phyloP scores from a whole-genome alignment of 2,113 vertebrate genomes.

The Nothoprocta pentlandii region DNA sequence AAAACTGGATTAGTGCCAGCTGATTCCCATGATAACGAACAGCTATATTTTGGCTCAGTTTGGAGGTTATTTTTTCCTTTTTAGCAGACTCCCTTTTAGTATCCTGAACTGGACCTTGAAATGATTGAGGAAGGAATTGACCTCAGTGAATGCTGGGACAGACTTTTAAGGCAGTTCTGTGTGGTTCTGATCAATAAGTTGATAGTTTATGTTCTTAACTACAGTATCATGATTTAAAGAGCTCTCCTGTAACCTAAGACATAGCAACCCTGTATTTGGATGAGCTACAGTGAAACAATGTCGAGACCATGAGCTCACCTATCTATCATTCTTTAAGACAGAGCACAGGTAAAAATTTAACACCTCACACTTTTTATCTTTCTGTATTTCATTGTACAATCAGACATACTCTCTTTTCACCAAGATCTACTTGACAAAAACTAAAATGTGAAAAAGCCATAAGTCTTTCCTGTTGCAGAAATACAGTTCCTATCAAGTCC shows the following conservation, averaged over 20 bases:
- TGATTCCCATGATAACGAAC: background rate
- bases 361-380: conserved; percentile 15
- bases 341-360: conserved; percentile 41
- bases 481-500: background rate
- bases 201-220: conserved; percentile 49
- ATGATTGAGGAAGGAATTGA: conserved; percentile 4
- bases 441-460: conserved; percentile 27
- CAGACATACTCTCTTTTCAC: conserved; percentile 16
- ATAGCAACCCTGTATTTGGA: conserved; percentile 17
- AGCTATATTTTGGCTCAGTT: background rate
- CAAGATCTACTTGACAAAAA: conserved; percentile 40
- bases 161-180: conserved; percentile 5
- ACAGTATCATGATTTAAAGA: conserved; percentile 61
- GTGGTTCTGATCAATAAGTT: conserved; percentile 53
- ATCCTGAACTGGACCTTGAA: background rate
- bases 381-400: conserved; percentile 41
- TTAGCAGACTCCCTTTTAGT: background rate
- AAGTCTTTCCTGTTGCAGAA: conserved; percentile 28
- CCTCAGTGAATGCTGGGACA: background rate
- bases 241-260: conserved; percentile 34
- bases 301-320: conserved; percentile 15
- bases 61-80: background rate
- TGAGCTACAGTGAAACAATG: conserved; percentile 45
- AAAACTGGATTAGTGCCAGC: background rate
- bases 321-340: conserved; percentile 42